phyloP scores from a whole-genome alignment of 2,888 invertebrate species.

The Lysandra bellargus region DNA sequence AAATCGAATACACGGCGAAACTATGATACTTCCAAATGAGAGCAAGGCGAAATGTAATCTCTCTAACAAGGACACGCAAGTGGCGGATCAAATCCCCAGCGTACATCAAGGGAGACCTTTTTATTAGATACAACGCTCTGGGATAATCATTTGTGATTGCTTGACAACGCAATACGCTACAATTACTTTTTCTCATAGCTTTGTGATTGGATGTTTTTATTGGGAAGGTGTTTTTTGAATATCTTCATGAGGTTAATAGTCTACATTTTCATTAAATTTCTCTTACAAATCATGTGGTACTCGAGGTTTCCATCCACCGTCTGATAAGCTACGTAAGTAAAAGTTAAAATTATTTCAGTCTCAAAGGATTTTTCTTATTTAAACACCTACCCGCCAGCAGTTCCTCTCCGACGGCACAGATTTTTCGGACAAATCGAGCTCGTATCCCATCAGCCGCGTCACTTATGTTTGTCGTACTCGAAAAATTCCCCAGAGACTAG shows the following conservation, averaged over 20 bases:
- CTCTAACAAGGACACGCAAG: constrained; percentile 32
- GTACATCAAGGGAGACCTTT: constrained; percentile 36
- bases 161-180: constrained; percentile 36
- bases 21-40: constrained; percentile 25
- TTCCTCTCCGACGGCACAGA: background rate
- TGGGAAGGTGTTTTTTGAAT: constrained; percentile 20
- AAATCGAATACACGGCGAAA: background rate
- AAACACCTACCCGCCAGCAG: background rate
- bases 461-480: constrained; percentile 29
- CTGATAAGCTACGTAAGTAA: background rate
- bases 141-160: constrained; percentile 38
- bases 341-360: background rate
- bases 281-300: no score
- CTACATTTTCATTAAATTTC: no score
- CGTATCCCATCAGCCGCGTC: constrained; percentile 26
- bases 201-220: constrained; percentile 28
- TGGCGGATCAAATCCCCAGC: constrained; percentile 36
- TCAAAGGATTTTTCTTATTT: background rate
- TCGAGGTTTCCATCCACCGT: background rate
- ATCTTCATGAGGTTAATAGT: background rate
- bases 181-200: constrained; percentile 35
- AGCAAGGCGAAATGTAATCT: constrained; percentile 29
- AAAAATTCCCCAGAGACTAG: constrained; percentile 27
- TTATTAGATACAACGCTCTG: constrained; percentile 38
- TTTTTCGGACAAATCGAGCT: constrained; percentile 28